These are phyloP conservation scores for Heteromurus nitidus DNA, from an alignment of 2,888 invertebrate genomes.

Conservation along the genomic window DNA sequence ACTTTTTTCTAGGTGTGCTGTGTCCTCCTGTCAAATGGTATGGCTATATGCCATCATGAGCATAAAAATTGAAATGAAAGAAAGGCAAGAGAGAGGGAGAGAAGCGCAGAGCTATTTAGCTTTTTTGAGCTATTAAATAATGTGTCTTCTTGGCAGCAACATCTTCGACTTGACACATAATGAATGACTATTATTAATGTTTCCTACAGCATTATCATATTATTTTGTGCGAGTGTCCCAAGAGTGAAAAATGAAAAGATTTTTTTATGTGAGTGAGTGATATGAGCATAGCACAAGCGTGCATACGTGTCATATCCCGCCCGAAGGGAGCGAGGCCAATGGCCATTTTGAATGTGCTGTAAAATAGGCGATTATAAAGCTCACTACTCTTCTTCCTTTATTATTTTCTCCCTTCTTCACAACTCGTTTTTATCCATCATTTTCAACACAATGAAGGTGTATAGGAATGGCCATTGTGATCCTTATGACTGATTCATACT, in stretches of 20 bases:
- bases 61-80: constrained; percentile 6
- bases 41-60: constrained; percentile 25
- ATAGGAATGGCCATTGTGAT: constrained; percentile 19
- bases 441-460: constrained; percentile 15
- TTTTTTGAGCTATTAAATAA: constrained; percentile 4
- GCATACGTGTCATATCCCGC: constrained; percentile 39
- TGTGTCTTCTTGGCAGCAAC: constrained; percentile 46
- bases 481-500: constrained; percentile 29
- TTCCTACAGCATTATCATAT: constrained; percentile 45
- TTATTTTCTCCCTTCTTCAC: constrained; percentile 39
- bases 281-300: constrained; percentile 55
- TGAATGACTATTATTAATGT: constrained; percentile 63
- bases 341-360: constrained; percentile 64
- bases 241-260: too few species aligned
- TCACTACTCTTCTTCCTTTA: constrained; percentile 54
- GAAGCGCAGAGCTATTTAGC: too few species aligned
- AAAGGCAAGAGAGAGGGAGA: constrained; percentile 4
- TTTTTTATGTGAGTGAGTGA: not conserved
- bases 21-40: constrained; percentile 50
- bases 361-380: constrained; percentile 61
- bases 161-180: constrained; percentile 61
- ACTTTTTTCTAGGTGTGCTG: constrained; percentile 52
- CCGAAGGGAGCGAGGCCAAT: constrained; percentile 47
- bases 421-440: constrained; percentile 46
- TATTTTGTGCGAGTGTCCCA: constrained; percentile 40